These are phyloP conservation scores for Oreortyx pictus DNA, from an alignment of 2,797 vertebrate genomes.

Conservation along the genomic window DNA sequence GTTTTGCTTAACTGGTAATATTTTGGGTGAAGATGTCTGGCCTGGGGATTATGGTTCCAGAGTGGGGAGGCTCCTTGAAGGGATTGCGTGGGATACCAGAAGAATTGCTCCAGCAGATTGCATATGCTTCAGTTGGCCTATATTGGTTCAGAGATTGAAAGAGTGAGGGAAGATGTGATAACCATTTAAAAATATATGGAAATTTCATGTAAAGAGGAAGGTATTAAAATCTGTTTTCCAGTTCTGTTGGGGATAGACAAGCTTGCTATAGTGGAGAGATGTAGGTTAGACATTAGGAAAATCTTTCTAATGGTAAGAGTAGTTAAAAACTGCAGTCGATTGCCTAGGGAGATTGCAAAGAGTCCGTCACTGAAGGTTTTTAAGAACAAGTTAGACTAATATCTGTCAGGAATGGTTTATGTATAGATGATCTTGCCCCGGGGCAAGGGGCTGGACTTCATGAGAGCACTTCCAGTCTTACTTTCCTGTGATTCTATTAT, in stretches of 20 bases:
- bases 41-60: neutral
- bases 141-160: neutral
- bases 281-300: conserved; percentile 59
- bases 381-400: conserved; percentile 68
- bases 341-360: conserved; percentile 64
- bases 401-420: conserved; percentile 67
- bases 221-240: conserved; percentile 16
- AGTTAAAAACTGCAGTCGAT: conserved; percentile 11
- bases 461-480: conserved; percentile 57
- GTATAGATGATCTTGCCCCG: conserved; percentile 46
- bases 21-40: neutral
- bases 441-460: conserved; percentile 49
- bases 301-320: conserved; percentile 52
- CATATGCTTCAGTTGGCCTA: neutral
- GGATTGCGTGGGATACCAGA: neutral
- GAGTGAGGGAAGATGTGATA: conserved; percentile 20
- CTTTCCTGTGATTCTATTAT: conserved; percentile 48
- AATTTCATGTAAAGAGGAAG: conserved; percentile 57
- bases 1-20: neutral
- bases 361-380: conserved; percentile 47
- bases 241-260: conserved; percentile 10
- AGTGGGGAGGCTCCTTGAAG: neutral
- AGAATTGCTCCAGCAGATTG: conserved; percentile 1
- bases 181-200: conserved; percentile 47
- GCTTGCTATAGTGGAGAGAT: neutral